Evolutionary conservation across 1,140 invertebrate genomes (phyloP), one percentile per base, ranked within the genome.

Genomic region (Phocides pigmalion): DNA sequence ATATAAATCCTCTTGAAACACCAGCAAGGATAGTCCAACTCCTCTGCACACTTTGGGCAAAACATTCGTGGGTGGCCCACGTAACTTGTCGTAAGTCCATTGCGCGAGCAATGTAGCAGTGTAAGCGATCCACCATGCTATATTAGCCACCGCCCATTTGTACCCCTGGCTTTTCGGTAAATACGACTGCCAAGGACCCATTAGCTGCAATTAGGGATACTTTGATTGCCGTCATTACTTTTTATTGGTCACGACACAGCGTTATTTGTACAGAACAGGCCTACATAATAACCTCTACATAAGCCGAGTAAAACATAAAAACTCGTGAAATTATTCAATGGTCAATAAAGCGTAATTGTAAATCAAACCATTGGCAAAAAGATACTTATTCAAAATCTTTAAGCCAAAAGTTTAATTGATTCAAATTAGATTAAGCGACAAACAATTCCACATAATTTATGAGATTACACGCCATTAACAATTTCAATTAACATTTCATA

Each of bases 1-100:
- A 49, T 87, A 89, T 20, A 73, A 59, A 9, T 87, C 81, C 39
- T 90, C 82, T 63, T 89, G 73, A 61, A 90, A 90, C 9, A 89
- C 78, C 16, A 90, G 19, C 11, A 90, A 35, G 0, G 86, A 90
- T 0, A 86, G 5, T 28, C 81, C 81, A 19, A 81, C 35, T 4
- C 71, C 74, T 6, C 65, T 64, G 46, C 88, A 89, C 0, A 79
- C 56, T 19, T 73, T 76, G 5, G 74, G 49, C 4, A 89, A 46
- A 3, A n/a, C 37, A 25, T 22, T 50, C 8, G 67, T 51, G 0
- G 72, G 69, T 0, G 76, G 65, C 14, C 71, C 72, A 5, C 63
- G 11, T 0, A 83, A 15, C 58, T 67, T 76, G 37, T 82, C 68
- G 1, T 47, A 28, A 8, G 72, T 12, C 50, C 67, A 74, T 0